Evolutionary conservation across 2,888 invertebrate species (phyloP), one percentile per base, ranked within the genome.

Genomic region (Cotesia congregata): DNA sequence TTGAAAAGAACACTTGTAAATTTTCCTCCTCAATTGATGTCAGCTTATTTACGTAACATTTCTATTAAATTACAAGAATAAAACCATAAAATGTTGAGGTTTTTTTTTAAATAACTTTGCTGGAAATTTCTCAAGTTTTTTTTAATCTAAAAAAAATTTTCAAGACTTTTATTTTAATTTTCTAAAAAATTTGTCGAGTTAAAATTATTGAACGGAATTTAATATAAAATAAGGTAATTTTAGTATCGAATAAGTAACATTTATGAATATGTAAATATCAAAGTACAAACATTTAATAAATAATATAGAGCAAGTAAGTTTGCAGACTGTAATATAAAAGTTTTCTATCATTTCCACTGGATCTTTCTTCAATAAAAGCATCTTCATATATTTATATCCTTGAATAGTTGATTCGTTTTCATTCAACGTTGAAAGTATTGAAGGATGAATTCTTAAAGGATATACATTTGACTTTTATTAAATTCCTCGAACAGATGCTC

Each of bases 181-280:
- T 17, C 17, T 17, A 3, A 30, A 30, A 30, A 30, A 30, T 30
- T 30, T 30, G 30, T 30, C 30, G 30, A 30, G 30, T 30, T 30
- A 30, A 30, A 30, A 30, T 30, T 3, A 30, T 30, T 30, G 3
- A 30, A 12, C 50, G 12, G 50, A 50, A 12, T 12, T 12, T 62
- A 3, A 30, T 30, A 30, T 30, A 30, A 30, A 30, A 30, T 30
- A 30, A 3, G 30, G 3, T 30, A 30, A 30, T 30, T 30, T 30
- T 30, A 30, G 30, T 30, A 62, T 62, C 15, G 15, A 62, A 62
- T 62, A 17, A 9, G 17, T 64, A 64, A 6, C 7, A 50, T 50
- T 50, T 50, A 50, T 50, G 50, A 50, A 50, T 50, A 50, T 50
- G 50, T 50, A 50, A 50, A 50, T 50, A 50, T 50, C 50, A 50